phyloP scores from a whole-genome alignment of 1,140 invertebrate species.

The Drosophila insularis region DNA sequence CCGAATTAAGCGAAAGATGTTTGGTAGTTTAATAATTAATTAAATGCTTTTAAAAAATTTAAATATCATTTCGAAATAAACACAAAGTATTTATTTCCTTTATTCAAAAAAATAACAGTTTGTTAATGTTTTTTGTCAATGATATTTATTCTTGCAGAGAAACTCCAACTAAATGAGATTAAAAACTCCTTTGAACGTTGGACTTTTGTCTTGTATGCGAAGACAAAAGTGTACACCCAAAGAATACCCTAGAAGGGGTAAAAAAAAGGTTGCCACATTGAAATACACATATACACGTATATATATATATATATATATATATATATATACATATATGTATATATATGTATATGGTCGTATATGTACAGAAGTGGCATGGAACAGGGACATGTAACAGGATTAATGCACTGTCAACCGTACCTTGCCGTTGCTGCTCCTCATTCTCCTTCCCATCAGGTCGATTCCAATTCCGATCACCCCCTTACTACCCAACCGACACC shows the following conservation, averaged over 20 bases:
- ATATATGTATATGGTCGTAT: neutral
- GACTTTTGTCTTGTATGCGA: neutral
- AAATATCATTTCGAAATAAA: no score
- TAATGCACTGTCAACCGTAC: constrained; percentile 61
- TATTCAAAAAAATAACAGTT: no score
- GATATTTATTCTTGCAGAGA: no score
- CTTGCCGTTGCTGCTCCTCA: no score
- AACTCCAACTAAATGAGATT: no score
- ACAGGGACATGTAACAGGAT: constrained; percentile 66
- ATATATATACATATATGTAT: constrained; percentile 19
- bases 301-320: constrained; percentile 23
- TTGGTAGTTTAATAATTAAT: no score
- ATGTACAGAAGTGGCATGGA: constrained; percentile 31
- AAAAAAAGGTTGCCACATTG: constrained; percentile 25
- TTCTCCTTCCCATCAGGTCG: neutral
- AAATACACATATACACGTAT: constrained; percentile 13
- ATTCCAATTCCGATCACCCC: neutral
- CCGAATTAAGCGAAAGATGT: no score
- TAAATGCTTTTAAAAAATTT: no score
- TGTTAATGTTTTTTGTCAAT: no score
- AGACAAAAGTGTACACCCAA: no score
- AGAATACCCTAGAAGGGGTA: neutral
- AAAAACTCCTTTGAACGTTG: no score
- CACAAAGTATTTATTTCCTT: no score
- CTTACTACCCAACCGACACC: neutral